A percentile compares a stretch with the other conserved stretches of the same genome.
These are phyloP conservation scores for Digitonthophagus gazella DNA, from an alignment of 2,888 invertebrate species.

Conservation along the genomic window DNA sequence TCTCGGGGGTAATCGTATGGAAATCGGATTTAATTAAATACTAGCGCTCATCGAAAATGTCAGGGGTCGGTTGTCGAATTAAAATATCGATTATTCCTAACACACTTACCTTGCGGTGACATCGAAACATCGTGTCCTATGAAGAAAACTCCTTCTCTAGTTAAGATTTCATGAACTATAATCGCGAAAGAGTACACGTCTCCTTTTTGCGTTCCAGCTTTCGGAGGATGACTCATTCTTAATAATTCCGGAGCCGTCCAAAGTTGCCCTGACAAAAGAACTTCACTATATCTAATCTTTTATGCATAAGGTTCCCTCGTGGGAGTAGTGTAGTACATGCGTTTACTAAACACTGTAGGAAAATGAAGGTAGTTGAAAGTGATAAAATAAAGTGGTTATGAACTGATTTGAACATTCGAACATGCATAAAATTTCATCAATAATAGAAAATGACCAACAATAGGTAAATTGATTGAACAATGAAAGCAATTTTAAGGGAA, in stretches of 20 bases:
- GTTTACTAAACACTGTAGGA: too few species aligned
- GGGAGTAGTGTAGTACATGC: too few species aligned
- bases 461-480: too few species aligned
- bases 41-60: neutral
- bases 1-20: neutral
- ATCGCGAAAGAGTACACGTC: constrained; percentile 96
- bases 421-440: too few species aligned
- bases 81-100: too few species aligned
- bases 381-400: too few species aligned
- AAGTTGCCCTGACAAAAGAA: constrained; percentile 68
- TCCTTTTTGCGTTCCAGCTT: constrained; percentile 82
- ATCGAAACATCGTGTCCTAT: constrained; percentile 62
- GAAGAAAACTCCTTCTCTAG: constrained; percentile 85
- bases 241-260: constrained; percentile 94
- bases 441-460: too few species aligned
- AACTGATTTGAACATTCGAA: too few species aligned
- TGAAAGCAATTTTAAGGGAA: too few species aligned
- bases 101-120: constrained; percentile 67
- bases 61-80: too few species aligned
- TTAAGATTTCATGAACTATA: constrained; percentile 89
- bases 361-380: too few species aligned
- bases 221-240: constrained; percentile 59
- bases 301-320: constrained; percentile 5
- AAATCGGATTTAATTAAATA: neutral
- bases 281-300: too few species aligned